phyloP scores from a whole-genome alignment of 92 coral and sea anemone genomes.

The Palythoa heliodiscus region DNA sequence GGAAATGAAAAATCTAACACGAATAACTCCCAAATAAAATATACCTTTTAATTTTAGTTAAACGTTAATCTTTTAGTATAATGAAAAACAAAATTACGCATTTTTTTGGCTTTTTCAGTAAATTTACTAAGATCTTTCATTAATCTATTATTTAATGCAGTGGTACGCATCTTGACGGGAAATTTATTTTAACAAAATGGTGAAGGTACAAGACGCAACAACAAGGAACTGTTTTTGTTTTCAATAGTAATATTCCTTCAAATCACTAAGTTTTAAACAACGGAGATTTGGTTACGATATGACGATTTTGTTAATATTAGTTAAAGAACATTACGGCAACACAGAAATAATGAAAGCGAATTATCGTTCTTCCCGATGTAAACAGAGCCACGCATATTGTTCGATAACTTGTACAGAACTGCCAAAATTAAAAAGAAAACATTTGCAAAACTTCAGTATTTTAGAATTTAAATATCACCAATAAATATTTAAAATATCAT shows the following conservation, averaged over 20 bases:
- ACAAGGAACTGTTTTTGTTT: background rate
- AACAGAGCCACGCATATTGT: constrained; percentile 9
- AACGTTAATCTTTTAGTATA: background rate
- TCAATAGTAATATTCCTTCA: background rate
- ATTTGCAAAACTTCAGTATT: background rate
- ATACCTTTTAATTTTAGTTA: background rate
- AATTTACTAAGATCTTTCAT: background rate
- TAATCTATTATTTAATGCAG: background rate
- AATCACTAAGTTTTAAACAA: background rate
- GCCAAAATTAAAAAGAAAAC: background rate
- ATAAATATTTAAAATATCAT: background rate
- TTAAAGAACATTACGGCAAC: background rate
- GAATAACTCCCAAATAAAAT: too few species aligned
- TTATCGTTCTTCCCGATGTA: constrained; percentile 11
- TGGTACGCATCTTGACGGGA: background rate
- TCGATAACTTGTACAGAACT: background rate
- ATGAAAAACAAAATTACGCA: background rate
- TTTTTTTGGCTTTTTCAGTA: background rate
- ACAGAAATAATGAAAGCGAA: background rate
- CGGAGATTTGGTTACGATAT: background rate
- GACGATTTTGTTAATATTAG: background rate
- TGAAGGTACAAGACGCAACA: background rate
- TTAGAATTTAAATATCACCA: background rate
- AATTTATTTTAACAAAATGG: background rate
- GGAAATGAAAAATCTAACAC: too few species aligned